Percentiles rank a stretch among this genome's conserved stretches.
Conservation (phyloP, 2,797 vertebrate genomes). For the Lophotriccus pileatus region DNA sequence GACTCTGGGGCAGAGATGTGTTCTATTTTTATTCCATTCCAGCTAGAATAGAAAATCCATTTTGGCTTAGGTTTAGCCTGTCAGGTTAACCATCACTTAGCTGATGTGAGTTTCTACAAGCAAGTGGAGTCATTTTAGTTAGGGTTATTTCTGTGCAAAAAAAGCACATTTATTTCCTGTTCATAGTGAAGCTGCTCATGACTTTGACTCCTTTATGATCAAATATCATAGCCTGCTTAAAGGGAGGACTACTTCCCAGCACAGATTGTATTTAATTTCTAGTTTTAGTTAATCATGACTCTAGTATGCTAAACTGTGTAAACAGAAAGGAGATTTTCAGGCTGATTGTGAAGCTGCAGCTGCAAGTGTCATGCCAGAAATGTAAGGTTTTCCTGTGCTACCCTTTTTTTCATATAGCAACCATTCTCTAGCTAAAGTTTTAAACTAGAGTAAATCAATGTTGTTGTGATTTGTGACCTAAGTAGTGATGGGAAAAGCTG, state of each 20-base stretch:
- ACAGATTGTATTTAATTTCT: background rate
- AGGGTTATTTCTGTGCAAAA: rapidly evolving
- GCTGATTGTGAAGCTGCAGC: background rate
- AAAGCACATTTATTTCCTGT: background rate
- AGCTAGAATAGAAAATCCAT: background rate
- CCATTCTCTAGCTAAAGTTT: background rate
- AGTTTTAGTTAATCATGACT: background rate
- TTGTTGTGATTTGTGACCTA: background rate
- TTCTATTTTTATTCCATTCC: background rate
- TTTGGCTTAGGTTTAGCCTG: background rate
- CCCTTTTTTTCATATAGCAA: background rate
- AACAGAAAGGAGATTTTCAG: background rate
- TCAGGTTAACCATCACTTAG: background rate
- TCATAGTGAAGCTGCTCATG: background rate
- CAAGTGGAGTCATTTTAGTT: background rate
- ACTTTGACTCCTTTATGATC: background rate
- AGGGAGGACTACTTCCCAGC: background rate
- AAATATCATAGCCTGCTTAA: background rate
- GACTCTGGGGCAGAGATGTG: background rate
- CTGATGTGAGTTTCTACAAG: background rate
- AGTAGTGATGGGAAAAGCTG: background rate
- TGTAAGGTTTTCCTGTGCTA: background rate
- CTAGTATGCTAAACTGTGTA: background rate
- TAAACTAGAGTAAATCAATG: background rate
- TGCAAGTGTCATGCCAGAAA: background rate